These are phyloP conservation scores for Sphaerolaimus hirsutus DNA, from an alignment of 2,888 invertebrate species.

Conservation along the genomic window DNA sequence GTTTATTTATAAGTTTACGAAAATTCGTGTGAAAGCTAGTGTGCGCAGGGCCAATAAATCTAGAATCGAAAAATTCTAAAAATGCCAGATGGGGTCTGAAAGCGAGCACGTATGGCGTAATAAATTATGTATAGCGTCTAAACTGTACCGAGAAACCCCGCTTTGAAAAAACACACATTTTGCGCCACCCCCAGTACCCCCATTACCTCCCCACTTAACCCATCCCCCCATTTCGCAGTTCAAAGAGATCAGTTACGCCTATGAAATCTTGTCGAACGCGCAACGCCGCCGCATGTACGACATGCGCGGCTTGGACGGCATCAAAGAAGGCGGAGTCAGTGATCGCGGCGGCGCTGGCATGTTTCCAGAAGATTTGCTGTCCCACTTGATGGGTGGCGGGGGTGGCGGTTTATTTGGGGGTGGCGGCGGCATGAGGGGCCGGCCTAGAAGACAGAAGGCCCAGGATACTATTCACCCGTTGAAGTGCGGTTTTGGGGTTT, in stretches of 20 bases:
- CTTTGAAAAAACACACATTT: too few relatives aligned
- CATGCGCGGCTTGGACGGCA: slow-evolving; percentile 56
- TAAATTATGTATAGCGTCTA: too few relatives aligned
- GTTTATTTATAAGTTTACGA: background rate
- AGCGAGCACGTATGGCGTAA: too few relatives aligned
- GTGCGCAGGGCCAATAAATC: too few relatives aligned
- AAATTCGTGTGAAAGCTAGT: too few relatives aligned
- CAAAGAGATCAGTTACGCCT: slow-evolving; percentile 81
- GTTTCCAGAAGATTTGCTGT: slow-evolving; percentile 39
- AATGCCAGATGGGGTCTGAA: too few relatives aligned
- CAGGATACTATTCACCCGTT: slow-evolving; percentile 59
- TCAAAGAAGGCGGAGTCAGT: slow-evolving; percentile 46
- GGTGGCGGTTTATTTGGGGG: slow-evolving; percentile 24
- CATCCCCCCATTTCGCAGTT: slow-evolving; percentile 41
- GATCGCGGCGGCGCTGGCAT: background rate
- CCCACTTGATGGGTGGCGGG: slow-evolving; percentile 41
- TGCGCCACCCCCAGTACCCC: too few relatives aligned
- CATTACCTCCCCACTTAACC: too few relatives aligned
- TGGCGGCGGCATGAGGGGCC: slow-evolving; percentile 22
- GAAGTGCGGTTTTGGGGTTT: too few relatives aligned
- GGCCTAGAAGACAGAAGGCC: slow-evolving; percentile 32
- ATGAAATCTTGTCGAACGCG: slow-evolving; percentile 67
- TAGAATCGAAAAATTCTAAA: too few relatives aligned
- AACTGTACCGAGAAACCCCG: too few relatives aligned
- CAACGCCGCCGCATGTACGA: slow-evolving; percentile 65